Conservation (phyloP, 2,797 vertebrate genomes). For the Pantherophis vulpinus region DNA sequence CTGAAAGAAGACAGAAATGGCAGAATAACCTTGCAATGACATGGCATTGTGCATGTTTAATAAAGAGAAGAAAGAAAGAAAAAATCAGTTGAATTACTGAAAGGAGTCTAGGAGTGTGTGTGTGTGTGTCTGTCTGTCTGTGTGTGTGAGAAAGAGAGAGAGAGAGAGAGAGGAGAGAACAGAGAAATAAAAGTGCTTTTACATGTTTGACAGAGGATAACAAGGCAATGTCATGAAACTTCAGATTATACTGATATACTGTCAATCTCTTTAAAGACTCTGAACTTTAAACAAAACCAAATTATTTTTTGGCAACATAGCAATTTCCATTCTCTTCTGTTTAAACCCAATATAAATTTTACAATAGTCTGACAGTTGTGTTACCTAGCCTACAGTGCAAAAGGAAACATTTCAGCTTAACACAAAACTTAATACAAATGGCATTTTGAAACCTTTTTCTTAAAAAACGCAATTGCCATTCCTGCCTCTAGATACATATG, state of each 20-base stretch:
- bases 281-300: slow-evolving; percentile 59
- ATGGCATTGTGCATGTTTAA: not conserved
- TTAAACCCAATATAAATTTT: slow-evolving; percentile 32
- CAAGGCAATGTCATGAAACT: slow-evolving; percentile 13
- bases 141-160: too few relatives aligned
- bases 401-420: not conserved
- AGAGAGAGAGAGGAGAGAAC: too few relatives aligned
- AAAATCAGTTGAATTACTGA: not conserved
- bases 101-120: not conserved
- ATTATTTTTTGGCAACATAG: slow-evolving; percentile 37
- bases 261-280: slow-evolving; percentile 21
- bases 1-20: not conserved
- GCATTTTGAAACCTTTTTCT: not conserved
- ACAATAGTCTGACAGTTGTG: not conserved
- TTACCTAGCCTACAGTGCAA: not conserved
- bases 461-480: not conserved
- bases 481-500: not conserved
- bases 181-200: not conserved
- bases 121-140: not conserved
- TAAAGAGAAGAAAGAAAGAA: not conserved
- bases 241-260: slow-evolving; percentile 4
- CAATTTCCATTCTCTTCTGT: slow-evolving; percentile 53
- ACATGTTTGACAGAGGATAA: not conserved
- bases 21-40: not conserved
- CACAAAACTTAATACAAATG: not conserved